phyloP scores from a whole-genome alignment of 2,797 vertebrate genomes.

The Picus viridis region DNA sequence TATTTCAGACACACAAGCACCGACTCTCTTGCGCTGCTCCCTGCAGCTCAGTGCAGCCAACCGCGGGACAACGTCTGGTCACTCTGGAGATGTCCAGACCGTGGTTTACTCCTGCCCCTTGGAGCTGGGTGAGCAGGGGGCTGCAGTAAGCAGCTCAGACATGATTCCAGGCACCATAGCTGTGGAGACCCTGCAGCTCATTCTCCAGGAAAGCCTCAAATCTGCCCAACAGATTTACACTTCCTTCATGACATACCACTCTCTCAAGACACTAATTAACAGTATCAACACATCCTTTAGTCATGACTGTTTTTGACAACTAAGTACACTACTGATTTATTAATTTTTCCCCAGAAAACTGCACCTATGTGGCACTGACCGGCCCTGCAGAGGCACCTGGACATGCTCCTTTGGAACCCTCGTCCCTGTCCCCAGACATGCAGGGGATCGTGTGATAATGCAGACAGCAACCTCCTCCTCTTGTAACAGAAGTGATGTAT shows the following conservation, averaged over 20 bases:
- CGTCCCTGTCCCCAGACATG: neutral
- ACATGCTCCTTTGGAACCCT: neutral
- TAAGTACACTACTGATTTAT: neutral
- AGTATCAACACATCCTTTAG: neutral
- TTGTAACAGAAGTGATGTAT: neutral
- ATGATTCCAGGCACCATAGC: accelerated
- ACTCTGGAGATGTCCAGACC: neutral
- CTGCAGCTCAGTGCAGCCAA: neutral
- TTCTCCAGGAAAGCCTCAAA: neutral
- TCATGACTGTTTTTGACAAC: accelerated
- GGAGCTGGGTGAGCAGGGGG: accelerated
- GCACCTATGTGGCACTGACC: neutral
- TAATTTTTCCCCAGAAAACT: neutral
- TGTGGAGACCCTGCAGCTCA: neutral
- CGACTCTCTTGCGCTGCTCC: neutral
- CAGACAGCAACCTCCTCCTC: neutral
- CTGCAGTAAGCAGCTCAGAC: neutral
- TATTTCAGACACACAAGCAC: neutral
- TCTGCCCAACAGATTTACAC: neutral
- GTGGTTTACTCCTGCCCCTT: neutral
- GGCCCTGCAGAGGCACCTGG: neutral
- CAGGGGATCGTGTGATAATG: neutral
- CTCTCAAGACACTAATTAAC: neutral
- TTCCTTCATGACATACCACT: neutral
- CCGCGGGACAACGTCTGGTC: accelerated